Evolutionary conservation across 2,797 vertebrate species (phyloP), one percentile per base, ranked within the genome.

Genomic region (Aldrovandia affinis): DNA sequence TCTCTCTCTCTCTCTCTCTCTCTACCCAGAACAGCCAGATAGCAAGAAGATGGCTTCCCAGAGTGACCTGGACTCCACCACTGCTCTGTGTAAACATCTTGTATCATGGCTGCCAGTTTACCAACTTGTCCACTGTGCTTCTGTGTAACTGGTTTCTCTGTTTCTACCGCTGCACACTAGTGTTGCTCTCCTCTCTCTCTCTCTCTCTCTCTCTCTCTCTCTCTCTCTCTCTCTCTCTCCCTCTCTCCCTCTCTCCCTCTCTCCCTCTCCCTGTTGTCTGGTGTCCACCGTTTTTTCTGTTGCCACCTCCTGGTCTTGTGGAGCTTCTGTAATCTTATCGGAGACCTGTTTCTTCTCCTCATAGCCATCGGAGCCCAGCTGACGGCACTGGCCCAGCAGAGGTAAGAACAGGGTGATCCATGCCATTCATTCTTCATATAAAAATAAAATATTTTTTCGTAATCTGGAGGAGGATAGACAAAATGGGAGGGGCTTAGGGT

Each of bases 1-100:
- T n/a, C n/a, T n/a, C n/a, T n/a, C n/a, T n/a, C 2, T 55, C 1
- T 28, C 44, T n/a, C 25, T 25, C 50, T 78, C 5, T 57, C 7
- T 54, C 55, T 42, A 81, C 52, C 86, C 90, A 95, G 95, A 96
- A 85, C 95, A 96, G 85, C 95, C 95, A 0, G 95, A 96, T 86
- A 95, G 95, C 90, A 96, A 96, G 91, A 96, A 96, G 73, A 77
- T 96, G 92, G 95, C 95, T 2, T 85, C 95, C 39, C 95, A 95
- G 85, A 93, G 89, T 68, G 95, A 96, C 81, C 90, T 61, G 47
- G 83, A 88, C 25, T 81, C 81, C 39, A 81, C 88, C 54, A 84
- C 88, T 2, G 80, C 85, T 77, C 83, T 89, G 33, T 86, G 86
- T 89, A 86, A 85, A 73, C 44, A 10, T 8, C 18, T 30, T 42